Evolutionary conservation across 2,797 vertebrate genomes (phyloP), one percentile per base, ranked within the genome.

Genomic region (Monodelphis domestica): DNA sequence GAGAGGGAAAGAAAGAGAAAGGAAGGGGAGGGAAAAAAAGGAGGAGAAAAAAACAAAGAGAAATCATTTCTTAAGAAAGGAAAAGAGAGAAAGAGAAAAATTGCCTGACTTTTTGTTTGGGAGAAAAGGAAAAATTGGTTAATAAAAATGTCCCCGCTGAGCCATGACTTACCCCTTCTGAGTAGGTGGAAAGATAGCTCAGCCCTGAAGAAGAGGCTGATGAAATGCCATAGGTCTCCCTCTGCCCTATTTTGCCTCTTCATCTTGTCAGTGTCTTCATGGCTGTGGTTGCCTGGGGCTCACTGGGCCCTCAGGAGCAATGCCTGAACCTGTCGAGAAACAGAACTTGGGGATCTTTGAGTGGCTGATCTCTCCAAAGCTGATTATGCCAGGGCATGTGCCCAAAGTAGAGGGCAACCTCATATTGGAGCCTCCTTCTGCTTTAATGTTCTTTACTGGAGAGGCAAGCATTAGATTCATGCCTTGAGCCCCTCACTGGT

Each of bases 91-190:
- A 53, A 30, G 87, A 15, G 52, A 51, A 30, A 30, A 30, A 12
- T 24, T 78, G 70, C 6, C 15, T 88, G 87, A 53, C 28, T 88
- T 88, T 87, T 88, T 88, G 17, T 88, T 88, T 53, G 50, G 24
- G 26, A 29, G 87, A 88, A 53, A 53, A 88, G 52, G 29, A 88
- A 53, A 88, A 88, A 88, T 88, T 84, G 52, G 51, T 33, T 88
- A 88, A 88, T 88, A 88, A 88, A 88, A 53, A 33, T 52, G 87
- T 88, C 87, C 87, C 87, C 53, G 52, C 50, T 52, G 87, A 88
- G 50, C 53, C 87, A 88, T 88, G 87, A 52, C 53, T 88, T 88
- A 88, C 14, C 87, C 52, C 87, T 53, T 51, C 29, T 29, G 87
- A 33, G 87, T 28, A 88, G 51, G 52, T 78, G 63, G 50, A 88